Conservation (phyloP, 2,797 vertebrate genomes). For the Dipus sagitta region DNA sequence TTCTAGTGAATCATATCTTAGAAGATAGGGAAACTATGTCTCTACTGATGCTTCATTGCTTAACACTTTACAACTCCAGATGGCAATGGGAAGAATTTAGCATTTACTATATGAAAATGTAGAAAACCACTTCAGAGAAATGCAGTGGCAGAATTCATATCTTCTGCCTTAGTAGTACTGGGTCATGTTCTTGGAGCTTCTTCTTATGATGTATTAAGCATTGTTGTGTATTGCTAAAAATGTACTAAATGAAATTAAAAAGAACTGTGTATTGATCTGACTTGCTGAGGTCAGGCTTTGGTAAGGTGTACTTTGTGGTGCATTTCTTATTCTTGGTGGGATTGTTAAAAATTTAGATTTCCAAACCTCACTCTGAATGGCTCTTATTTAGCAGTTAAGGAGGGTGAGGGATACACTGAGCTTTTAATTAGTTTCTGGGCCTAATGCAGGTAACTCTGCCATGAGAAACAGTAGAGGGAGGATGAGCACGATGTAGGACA, state of each 20-base stretch:
- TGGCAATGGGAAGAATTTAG: conserved; percentile 45
- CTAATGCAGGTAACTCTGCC: not conserved
- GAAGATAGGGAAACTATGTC: not conserved
- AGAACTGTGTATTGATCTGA: not conserved
- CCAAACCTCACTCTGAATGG: not conserved
- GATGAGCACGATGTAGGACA: not conserved
- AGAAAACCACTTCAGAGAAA: conserved; percentile 48
- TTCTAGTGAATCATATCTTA: conserved; percentile 62
- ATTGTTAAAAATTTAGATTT: not conserved
- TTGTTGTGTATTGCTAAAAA: not conserved
- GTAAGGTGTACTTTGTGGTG: not conserved
- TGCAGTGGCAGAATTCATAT: conserved; percentile 10
- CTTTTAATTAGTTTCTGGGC: not conserved
- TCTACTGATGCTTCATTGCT: conserved; percentile 25
- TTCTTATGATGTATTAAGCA: not conserved
- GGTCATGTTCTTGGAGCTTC: not conserved
- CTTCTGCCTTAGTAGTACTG: not conserved
- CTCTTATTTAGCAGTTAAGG: not conserved
- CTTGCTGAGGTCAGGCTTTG: not conserved
- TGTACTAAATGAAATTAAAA: not conserved
- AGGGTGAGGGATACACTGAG: not conserved
- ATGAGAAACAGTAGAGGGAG: not conserved
- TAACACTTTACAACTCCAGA: conserved; percentile 56
- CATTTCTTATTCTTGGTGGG: not conserved
- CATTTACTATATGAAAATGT: conserved; percentile 55